Conservation (phyloP, 2,113 vertebrate genomes). For the Puma concolor region DNA sequence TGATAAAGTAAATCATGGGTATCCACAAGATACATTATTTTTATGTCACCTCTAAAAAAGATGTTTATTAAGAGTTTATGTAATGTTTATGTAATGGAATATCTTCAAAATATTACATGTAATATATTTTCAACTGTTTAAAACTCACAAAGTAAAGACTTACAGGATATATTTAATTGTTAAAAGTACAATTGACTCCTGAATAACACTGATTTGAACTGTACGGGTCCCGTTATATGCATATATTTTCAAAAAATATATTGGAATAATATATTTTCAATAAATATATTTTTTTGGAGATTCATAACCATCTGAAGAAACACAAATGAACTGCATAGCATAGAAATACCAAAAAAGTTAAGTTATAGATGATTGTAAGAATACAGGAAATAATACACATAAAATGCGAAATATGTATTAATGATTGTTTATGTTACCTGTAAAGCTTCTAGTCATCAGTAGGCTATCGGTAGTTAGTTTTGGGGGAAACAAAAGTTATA, state of each 20-base stretch:
- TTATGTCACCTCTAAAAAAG: background rate
- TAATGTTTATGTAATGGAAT: conserved; percentile 16
- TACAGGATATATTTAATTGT: background rate
- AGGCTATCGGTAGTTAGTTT: background rate
- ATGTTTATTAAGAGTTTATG: conserved; percentile 1
- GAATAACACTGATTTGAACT: background rate
- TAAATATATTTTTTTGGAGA: background rate
- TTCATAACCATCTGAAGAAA: background rate
- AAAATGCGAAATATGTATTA: background rate
- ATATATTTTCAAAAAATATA: background rate
- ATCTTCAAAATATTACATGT: background rate
- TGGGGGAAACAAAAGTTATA: background rate
- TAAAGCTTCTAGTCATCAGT: background rate
- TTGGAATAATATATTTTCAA: background rate
- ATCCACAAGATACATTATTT: background rate
- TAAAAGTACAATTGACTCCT: background rate
- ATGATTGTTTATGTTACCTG: background rate
- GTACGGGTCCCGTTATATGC: background rate
- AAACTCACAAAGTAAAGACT: conserved; percentile 10
- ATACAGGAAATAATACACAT: background rate
- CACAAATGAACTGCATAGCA: background rate
- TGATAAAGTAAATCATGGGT: background rate
- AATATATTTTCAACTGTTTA: background rate
- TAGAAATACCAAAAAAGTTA: background rate
- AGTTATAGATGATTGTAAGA: background rate